Percentiles rank a stretch among this genome's conserved stretches.
Conservation (phyloP, 2,797 vertebrate genomes). For the Meriones psammophilus region DNA sequence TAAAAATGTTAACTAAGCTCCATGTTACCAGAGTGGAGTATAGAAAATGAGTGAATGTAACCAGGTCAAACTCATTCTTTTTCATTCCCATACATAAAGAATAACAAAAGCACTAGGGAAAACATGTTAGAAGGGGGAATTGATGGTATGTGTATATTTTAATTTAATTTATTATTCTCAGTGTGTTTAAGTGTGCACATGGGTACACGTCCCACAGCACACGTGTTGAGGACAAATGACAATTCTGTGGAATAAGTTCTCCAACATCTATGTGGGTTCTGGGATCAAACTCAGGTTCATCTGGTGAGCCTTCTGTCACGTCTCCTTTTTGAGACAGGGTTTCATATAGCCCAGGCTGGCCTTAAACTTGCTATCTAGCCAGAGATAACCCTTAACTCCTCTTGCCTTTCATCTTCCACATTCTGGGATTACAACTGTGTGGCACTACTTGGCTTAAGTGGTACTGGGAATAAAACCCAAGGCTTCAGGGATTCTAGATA, state of each 20-base stretch:
- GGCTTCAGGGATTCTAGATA: not conserved
- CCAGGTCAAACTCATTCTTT: not conserved
- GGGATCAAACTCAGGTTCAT: not conserved
- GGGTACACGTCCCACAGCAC: not conserved
- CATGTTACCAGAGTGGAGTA: not conserved
- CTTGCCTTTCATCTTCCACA: not conserved
- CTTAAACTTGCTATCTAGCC: not conserved
- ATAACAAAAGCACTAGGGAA: not conserved
- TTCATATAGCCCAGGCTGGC: not conserved
- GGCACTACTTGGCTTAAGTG: not conserved
- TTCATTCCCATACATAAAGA: not conserved
- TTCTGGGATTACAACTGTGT: not conserved
- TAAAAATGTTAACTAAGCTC: not conserved
- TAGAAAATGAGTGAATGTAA: not conserved
- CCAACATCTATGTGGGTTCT: not conserved
- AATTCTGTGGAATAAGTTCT: not conserved
- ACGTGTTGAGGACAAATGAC: not conserved
- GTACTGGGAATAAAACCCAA: not conserved
- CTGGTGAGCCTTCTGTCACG: not conserved
- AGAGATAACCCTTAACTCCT: not conserved
- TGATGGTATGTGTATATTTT: not conserved
- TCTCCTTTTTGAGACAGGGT: not conserved
- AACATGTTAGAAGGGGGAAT: not conserved
- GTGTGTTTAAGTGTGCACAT: not conserved
- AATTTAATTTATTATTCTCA: not conserved